These are phyloP conservation scores for Sialia sialis DNA, from an alignment of 2,113 vertebrate genomes.

Conservation along the genomic window DNA sequence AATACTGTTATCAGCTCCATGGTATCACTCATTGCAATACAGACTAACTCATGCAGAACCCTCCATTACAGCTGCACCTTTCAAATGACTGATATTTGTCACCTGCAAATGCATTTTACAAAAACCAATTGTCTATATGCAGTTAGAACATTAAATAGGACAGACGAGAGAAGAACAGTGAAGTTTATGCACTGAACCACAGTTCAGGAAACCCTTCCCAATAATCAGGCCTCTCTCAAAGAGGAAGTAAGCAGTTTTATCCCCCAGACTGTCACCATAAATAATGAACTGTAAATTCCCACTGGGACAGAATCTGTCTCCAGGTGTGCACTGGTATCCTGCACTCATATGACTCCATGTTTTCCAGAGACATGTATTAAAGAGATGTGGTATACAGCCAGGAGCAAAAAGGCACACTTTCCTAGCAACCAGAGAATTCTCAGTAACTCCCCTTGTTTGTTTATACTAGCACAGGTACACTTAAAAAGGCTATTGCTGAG, in stretches of 20 bases:
- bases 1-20: not conserved
- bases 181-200: not conserved
- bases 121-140: not conserved
- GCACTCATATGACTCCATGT: fast-evolving
- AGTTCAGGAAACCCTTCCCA: not conserved
- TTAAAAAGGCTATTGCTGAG: not conserved
- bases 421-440: not conserved
- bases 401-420: not conserved
- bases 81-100: not conserved
- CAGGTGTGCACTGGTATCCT: not conserved
- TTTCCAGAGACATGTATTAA: not conserved
- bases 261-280: not conserved
- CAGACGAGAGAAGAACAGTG: not conserved
- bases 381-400: not conserved
- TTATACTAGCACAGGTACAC: not conserved
- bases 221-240: not conserved
- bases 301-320: not conserved
- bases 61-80: not conserved
- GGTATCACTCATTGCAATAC: not conserved
- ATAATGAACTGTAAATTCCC: not conserved
- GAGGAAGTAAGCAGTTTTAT: not conserved
- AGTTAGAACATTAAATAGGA: not conserved
- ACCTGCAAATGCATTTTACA: not conserved
- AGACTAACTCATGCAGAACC: not conserved
- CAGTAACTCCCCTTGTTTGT: not conserved